phyloP scores from a whole-genome alignment of 2,888 invertebrate species.

The Baronia brevicornis region DNA sequence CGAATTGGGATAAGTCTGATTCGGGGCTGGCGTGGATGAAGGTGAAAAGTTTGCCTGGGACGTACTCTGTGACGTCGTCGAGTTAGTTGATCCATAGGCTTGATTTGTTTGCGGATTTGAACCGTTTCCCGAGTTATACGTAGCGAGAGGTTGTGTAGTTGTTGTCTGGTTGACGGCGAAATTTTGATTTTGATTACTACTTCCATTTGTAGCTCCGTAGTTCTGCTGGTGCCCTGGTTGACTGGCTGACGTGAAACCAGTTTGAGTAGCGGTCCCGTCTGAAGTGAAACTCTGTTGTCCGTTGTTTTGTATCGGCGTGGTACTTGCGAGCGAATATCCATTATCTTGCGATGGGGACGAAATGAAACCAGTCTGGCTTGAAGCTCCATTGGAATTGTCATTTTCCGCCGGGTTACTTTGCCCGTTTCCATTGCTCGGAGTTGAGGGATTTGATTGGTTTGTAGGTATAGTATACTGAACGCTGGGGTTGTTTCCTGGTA shows the following conservation, averaged over 20 bases:
- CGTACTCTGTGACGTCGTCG: conserved; percentile 42
- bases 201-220: conserved; percentile 43
- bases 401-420: conserved; percentile 39
- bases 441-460: conserved; percentile 34
- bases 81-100: conserved; percentile 35
- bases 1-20: conserved; percentile 43
- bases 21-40: conserved; percentile 57
- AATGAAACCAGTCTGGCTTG: conserved; percentile 58
- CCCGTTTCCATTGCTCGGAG: conserved; percentile 46
- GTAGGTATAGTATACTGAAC: conserved; percentile 53
- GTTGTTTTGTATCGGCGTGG: conserved; percentile 33
- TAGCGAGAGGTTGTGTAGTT: conserved; percentile 44
- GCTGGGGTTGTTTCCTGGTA: conserved; percentile 43
- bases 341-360: conserved; percentile 61
- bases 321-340: conserved; percentile 37
- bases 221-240: conserved; percentile 40
- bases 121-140: conserved; percentile 46
- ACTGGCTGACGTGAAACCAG: conserved; percentile 36
- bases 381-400: conserved; percentile 41
- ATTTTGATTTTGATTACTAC: conserved; percentile 30
- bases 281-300: conserved; percentile 41
- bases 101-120: conserved; percentile 40
- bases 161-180: conserved; percentile 42
- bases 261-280: conserved; percentile 42
- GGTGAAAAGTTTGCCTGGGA: conserved; percentile 55